Evolutionary conservation across 2,113 vertebrate genomes (phyloP), one percentile per base, ranked within the genome.

Genomic region (Hyla sarda): DNA sequence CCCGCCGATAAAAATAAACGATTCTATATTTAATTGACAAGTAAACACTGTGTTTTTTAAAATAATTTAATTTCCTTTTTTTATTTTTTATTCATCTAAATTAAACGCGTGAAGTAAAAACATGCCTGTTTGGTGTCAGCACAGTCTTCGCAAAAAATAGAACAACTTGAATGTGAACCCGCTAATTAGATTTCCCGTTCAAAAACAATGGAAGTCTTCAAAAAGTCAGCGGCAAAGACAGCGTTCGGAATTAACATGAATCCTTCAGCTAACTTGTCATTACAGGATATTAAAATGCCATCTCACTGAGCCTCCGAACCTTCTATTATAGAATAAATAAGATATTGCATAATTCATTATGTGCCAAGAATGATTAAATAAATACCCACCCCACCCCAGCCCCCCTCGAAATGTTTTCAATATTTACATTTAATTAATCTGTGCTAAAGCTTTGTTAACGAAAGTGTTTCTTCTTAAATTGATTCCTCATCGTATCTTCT

Each of bases 401-500:
- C 82, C 90, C 88, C 87, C 89, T 90, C 90, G 83, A 90, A 90
- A 91, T 91, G 91, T 93, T 93, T 91, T 93, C 92, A 93, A 91
- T 93, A 93, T 89, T 88, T 91, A 90, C 88, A 92, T 89, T 91
- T 88, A 90, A 93, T 92, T 94, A 93, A 95, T 94, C 90, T 89
- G 87, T 88, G 90, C 83, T 88, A 92, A 93, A 94, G 92, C 92
- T 93, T 93, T 94, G 92, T 94, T 92, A 94, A 93, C 90, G 74
- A 88, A 92, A 89, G 91, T 88, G 90, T 92, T 92, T 91, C 88
- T 92, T 87, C 91, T 94, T 92, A 91, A 94, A 95, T 94, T 94
- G 92, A 95, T 95, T 95, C 93, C 92, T 91, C 89, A 91, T 93
- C 93, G 93, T 92, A 92, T 90, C 93, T 92, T 90, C 91, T 94